Evolutionary conservation across 2,797 vertebrate species (phyloP).

Genomic region (Trachops cirrhosus): DNA sequence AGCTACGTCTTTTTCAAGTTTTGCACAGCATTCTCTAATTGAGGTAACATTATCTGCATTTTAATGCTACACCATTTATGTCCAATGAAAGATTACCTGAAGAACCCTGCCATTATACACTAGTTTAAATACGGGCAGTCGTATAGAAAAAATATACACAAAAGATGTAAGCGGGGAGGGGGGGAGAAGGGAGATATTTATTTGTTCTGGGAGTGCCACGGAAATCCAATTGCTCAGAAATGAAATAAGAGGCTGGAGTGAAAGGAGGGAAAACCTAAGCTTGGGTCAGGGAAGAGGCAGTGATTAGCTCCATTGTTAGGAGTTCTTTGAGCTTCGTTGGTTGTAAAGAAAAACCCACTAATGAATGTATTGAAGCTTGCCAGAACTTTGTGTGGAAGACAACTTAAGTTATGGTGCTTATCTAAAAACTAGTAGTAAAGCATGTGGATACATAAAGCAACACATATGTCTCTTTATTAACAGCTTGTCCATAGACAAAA

Average conservation of each 20-base stretch:
- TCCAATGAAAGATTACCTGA: constrained; percentile 78
- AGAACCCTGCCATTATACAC: constrained; percentile 67
- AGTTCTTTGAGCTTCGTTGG: constrained; percentile 90
- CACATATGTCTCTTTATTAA: constrained; percentile 81
- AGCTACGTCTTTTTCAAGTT: constrained; percentile 77
- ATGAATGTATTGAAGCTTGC: constrained; percentile 93
- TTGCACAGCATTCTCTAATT: constrained; percentile 75
- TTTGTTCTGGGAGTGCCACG: constrained; percentile 77
- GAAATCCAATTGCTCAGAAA: constrained; percentile 80
- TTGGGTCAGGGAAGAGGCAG: constrained; percentile 83
- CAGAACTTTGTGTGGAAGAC: constrained; percentile 91
- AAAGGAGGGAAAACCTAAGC: constrained; percentile 75
- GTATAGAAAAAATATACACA: constrained; percentile 73
- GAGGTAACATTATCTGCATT: constrained; percentile 80
- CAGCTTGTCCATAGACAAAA: constrained; percentile 66
- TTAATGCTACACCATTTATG: constrained; percentile 78
- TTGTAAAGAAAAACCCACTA: constrained; percentile 91
- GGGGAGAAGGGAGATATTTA: constrained; percentile 76
- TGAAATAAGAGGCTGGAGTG: constrained; percentile 75
- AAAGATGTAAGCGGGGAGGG: constrained; percentile 68
- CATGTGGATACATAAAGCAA: constrained; percentile 85
- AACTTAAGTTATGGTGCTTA: constrained; percentile 91
- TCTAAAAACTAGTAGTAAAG: constrained; percentile 82
- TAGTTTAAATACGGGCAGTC: constrained; percentile 73
- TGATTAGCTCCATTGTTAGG: constrained; percentile 94